A percentile compares a stretch with the other conserved stretches of the same genome.
These are phyloP conservation scores for Mystacides longicornis DNA, from an alignment of 2,888 invertebrate species.

Conservation along the genomic window DNA sequence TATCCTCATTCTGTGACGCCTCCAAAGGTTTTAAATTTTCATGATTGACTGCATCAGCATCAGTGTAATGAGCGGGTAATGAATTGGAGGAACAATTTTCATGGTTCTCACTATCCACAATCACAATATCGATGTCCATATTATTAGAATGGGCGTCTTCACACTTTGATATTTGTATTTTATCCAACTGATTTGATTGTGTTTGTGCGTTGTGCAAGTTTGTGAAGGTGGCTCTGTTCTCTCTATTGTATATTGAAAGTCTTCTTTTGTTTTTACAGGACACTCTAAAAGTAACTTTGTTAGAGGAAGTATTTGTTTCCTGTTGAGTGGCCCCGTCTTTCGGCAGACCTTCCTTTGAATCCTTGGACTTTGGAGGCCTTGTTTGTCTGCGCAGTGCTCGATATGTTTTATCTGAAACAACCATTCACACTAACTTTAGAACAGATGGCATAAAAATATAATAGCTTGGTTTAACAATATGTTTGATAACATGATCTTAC, in stretches of 20 bases:
- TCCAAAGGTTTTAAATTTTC: slow-evolving; percentile 13
- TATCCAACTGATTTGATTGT: slow-evolving; percentile 8
- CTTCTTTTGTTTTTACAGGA: slow-evolving; percentile 46
- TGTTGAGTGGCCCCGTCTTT: slow-evolving; percentile 33
- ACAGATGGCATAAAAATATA: not conserved
- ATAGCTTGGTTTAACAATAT: not conserved
- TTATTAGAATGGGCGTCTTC: slow-evolving; percentile 11
- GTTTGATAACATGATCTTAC: slow-evolving; percentile 31
- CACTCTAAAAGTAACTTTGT: slow-evolving; percentile 31
- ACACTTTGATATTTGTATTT: slow-evolving; percentile 11
- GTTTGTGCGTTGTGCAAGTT: slow-evolving; percentile 15
- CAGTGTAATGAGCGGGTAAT: not conserved
- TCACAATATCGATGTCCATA: slow-evolving; percentile 24
- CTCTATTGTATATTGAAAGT: slow-evolving; percentile 31
- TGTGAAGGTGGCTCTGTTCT: slow-evolving; percentile 17
- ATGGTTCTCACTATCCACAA: slow-evolving; percentile 13
- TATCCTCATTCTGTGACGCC: slow-evolving; percentile 16
- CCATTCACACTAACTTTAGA: not conserved
- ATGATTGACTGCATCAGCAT: not conserved
- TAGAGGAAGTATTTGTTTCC: slow-evolving; percentile 13
- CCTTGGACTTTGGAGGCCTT: slow-evolving; percentile 36
- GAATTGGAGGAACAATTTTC: not conserved
- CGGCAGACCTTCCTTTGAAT: slow-evolving; percentile 32
- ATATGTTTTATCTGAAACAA: slow-evolving; percentile 39
- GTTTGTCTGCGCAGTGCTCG: slow-evolving; percentile 41